phyloP scores from a whole-genome alignment of 2,797 vertebrate genomes.

The Anableps anableps region DNA sequence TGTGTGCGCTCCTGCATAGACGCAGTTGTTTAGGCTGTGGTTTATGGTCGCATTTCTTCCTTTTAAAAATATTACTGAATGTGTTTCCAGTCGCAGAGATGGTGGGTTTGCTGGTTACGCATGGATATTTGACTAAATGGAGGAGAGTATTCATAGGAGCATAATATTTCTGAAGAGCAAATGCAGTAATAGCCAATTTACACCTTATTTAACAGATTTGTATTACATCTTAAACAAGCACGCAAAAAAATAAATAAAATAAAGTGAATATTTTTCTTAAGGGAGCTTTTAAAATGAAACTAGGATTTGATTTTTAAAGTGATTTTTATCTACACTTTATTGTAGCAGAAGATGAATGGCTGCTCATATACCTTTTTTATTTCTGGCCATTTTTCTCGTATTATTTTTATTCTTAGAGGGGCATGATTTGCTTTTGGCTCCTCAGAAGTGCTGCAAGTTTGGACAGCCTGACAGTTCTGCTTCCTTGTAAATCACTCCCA shows the following conservation, averaged over 20 bases:
- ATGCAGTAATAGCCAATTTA: slow-evolving; percentile 41
- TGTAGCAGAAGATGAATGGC: slow-evolving; percentile 7
- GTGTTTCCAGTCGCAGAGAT: slow-evolving; percentile 5
- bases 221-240: slow-evolving; percentile 33
- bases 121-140: slow-evolving; percentile 26
- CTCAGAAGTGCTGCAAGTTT: slow-evolving; percentile 70
- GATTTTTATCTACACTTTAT: not conserved
- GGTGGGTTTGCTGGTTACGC: slow-evolving; percentile 8
- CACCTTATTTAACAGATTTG: slow-evolving; percentile 46
- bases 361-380: slow-evolving; percentile 14
- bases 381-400: slow-evolving; percentile 20
- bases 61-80: not conserved
- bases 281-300: not conserved
- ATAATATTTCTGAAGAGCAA: slow-evolving; percentile 52
- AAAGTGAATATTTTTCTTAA: not conserved
- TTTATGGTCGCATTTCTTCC: slow-evolving; percentile 22
- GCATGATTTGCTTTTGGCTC: slow-evolving; percentile 64
- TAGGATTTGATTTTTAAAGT: not conserved
- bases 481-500: slow-evolving; percentile 97
- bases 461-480: slow-evolving; percentile 77
- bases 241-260: not conserved
- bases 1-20: slow-evolving; percentile 81
- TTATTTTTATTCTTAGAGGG: slow-evolving; percentile 45
- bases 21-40: slow-evolving; percentile 61
- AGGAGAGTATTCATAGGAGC: slow-evolving; percentile 44